phyloP scores from a whole-genome alignment of 2,113 vertebrate species.

The Australoheros scitulus region DNA sequence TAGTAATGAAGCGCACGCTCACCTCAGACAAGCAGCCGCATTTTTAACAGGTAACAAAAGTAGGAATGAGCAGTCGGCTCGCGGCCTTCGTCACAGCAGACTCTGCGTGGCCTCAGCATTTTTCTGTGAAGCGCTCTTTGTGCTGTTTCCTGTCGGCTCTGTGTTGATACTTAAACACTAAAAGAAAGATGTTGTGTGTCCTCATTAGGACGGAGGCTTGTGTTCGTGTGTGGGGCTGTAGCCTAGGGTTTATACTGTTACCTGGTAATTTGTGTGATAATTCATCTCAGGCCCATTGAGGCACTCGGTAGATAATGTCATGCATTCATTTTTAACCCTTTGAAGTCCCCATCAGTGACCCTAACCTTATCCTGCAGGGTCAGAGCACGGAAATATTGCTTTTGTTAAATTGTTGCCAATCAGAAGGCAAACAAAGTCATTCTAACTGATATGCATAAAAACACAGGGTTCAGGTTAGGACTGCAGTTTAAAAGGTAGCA shows the following conservation, averaged over 20 bases:
- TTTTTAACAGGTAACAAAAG: background rate
- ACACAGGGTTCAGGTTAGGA: background rate
- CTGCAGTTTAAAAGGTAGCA: background rate
- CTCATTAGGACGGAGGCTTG: background rate
- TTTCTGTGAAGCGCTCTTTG: background rate
- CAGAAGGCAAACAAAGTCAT: background rate
- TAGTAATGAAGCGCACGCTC: background rate
- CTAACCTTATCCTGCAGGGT: background rate
- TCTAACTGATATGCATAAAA: fast-evolving
- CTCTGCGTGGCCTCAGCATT: background rate
- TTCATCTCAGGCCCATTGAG: background rate
- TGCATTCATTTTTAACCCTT: background rate
- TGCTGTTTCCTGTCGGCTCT: background rate
- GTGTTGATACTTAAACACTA: background rate
- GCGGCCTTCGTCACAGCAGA: background rate
- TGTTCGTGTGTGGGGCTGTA: background rate
- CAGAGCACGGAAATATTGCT: background rate
- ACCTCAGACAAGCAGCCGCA: background rate
- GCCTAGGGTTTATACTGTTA: background rate
- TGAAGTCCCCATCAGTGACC: background rate
- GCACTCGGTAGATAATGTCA: background rate
- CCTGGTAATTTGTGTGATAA: background rate
- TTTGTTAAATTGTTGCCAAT: background rate
- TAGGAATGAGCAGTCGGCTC: background rate
- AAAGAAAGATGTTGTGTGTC: background rate